phyloP scores from a whole-genome alignment of 2,113 vertebrate species.

The Cebus imitator region DNA sequence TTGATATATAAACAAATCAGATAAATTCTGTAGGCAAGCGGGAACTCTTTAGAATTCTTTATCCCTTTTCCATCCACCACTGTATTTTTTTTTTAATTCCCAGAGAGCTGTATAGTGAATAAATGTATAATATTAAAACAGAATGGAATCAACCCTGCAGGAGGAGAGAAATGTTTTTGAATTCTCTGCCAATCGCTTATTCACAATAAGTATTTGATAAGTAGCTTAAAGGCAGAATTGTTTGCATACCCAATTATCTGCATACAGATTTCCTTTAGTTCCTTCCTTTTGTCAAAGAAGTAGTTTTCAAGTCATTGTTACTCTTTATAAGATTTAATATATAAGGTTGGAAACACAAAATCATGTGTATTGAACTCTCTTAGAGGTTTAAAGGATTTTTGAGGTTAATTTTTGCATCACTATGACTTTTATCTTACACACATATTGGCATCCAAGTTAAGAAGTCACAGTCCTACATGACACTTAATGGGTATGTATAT shows the following conservation, averaged over 20 bases:
- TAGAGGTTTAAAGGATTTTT: not conserved
- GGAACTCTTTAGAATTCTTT: constrained; percentile 24
- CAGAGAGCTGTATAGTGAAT: constrained; percentile 45
- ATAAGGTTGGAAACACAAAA: constrained; percentile 5
- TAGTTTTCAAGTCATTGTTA: constrained; percentile 37
- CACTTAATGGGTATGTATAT: not conserved
- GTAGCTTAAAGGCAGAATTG: constrained; percentile 45
- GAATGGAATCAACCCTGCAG: constrained; percentile 8
- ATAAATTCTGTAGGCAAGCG: constrained; percentile 51
- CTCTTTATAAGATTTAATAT: constrained; percentile 41
- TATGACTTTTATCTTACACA: not conserved
- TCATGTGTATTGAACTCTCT: not conserved
- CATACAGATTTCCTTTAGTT: constrained; percentile 34
- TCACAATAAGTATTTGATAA: constrained; percentile 53
- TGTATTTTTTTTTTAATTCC: constrained; percentile 48
- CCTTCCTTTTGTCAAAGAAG: constrained; percentile 28
- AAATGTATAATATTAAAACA: constrained; percentile 60
- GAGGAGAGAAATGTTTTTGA: constrained; percentile 48
- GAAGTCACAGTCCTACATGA: not conserved
- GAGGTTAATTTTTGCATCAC: constrained; percentile 16
- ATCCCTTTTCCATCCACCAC: constrained; percentile 17
- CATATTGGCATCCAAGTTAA: not conserved
- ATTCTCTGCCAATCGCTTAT: constrained; percentile 3
- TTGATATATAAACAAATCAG: constrained; percentile 56
- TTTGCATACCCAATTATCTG: constrained; percentile 41